Evolutionary conservation across 2,888 invertebrate species (phyloP), one percentile per base, ranked within the genome.

Genomic region (Tuta absoluta): DNA sequence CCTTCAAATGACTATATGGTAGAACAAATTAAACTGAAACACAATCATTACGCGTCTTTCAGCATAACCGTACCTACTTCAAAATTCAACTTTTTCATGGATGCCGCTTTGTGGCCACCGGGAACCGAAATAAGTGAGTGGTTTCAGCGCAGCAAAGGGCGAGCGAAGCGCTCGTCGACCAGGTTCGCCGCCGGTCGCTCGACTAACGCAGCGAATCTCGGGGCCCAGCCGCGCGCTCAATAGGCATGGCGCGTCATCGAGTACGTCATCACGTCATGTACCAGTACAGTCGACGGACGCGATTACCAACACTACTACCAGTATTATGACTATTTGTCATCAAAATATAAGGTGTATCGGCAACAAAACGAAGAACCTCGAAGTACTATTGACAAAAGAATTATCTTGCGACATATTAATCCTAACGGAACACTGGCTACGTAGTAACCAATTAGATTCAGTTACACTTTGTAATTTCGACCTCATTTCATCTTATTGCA

Each of bases 71-170:
- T 62, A 21, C 63, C 66, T 0, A 24, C 4, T 12, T 63, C 60
- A 19, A 12, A 38, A 1, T 66, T 63, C 14, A 10, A 63, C 0
- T 61, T 37, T 49, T 61, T 66, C 10, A 66, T 63, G 63, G 17
- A 51, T 0, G 24, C 66, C n/a, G 57, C 63, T 5, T 61, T 61
- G 19, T 66, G 66, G 66, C 66, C 66, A 4, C 23, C 61, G 0
- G 59, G 61, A 4, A 63, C 60, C 0, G 60, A 60, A 23, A 45
- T 65, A 0, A 65, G 65, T 53, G 60, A 63, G 65, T 65, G 65
- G 66, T 66, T 41, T 41, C 41, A 41, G 41, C 41, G 41, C 41
- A 41, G 41, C 41, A 41, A 12, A 14, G 41, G 41, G 61, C 63
- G 63, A 56, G 8, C 24, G 21, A n/a, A 19, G 66, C 63, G 56